Evolutionary conservation across 2,888 invertebrate species (phyloP).

Genomic region (Drosophila flavopinicola): DNA sequence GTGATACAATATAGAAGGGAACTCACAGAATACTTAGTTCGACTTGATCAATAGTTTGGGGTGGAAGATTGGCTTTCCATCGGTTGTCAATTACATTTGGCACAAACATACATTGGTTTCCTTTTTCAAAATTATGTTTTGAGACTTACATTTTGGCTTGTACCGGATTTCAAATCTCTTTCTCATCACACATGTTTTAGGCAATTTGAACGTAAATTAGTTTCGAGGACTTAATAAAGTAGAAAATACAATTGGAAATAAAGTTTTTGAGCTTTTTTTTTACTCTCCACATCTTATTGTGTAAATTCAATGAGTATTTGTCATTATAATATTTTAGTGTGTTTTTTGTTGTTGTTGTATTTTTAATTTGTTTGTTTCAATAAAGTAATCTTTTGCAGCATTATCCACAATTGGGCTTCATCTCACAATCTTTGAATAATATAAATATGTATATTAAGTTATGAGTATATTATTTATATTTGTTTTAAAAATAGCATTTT

Average conservation of each 20-base stretch:
- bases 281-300: conserved; percentile 18
- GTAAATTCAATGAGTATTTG: conserved; percentile 39
- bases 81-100: conserved; percentile 30
- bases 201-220: conserved; percentile 9
- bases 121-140: conserved; percentile 6
- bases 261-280: conserved; percentile 32
- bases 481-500: conserved; percentile 44
- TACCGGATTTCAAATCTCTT: neutral
- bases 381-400: conserved; percentile 80
- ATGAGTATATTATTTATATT: conserved; percentile 45
- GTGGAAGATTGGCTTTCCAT: conserved; percentile 15
- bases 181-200: conserved; percentile 9
- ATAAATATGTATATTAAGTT: conserved; percentile 45
- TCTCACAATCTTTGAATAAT: conserved; percentile 51
- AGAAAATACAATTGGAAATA: conserved; percentile 22
- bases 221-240: conserved; percentile 2
- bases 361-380: conserved; percentile 47
- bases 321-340: conserved; percentile 31
- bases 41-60: neutral
- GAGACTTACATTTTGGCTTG: conserved; percentile 17
- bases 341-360: conserved; percentile 10
- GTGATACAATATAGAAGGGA: neutral
- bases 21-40: conserved; percentile 6
- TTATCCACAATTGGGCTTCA: conserved; percentile 63
- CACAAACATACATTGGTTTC: conserved; percentile 32